Evolutionary conservation across 2,888 invertebrate genomes (phyloP), one percentile per base, ranked within the genome.

Genomic region (Hemicrepidius hirtus): DNA sequence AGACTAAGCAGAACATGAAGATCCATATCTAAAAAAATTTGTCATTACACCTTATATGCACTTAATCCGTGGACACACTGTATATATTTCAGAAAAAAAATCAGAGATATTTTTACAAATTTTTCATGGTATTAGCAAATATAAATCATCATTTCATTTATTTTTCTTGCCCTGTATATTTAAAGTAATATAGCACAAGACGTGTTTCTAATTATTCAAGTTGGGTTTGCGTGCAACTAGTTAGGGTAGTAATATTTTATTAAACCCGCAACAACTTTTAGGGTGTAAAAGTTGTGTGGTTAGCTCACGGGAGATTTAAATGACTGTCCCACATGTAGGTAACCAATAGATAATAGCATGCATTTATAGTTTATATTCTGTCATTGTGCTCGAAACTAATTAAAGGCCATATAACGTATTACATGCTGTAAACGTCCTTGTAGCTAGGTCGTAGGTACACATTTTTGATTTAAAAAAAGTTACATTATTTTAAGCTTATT

Each of bases 351-450:
- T n/a, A n/a, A n/a, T n/a, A n/a, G n/a, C n/a, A n/a, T n/a, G n/a
- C n/a, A n/a, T n/a, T n/a, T n/a, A n/a, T n/a, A n/a, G 3, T 53
- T 21, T 13, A 28, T 53, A 28, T 12, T 53, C 24, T 21, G 6
- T 53, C 21, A 21, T 21, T 21, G 28, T 28, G 28, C 20, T 40
- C 13, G 53, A 13, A 21, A 12, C 9, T 53, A 28, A 28, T 53
- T 53, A 53, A 53, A 53, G 53, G 53, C 28, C 53, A 28, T 13
- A 16, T 53, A 53, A 32, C 28, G 28, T n/a, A 53, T 53, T 50
- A 50, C 3, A 46, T 24, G 24, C 24, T 18, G 9, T 53, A 9
- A 12, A 53, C 53, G 53, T n/a, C 53, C 53, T 53, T 53, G 53
- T 7, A 53, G 53, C 53, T 53, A 53, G 53, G 53, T 28, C 53